Percentiles rank a stretch among this genome's conserved stretches.
phyloP scores from a whole-genome alignment of 2,113 vertebrate genomes.

The Cyphomyrus plagiostoma region DNA sequence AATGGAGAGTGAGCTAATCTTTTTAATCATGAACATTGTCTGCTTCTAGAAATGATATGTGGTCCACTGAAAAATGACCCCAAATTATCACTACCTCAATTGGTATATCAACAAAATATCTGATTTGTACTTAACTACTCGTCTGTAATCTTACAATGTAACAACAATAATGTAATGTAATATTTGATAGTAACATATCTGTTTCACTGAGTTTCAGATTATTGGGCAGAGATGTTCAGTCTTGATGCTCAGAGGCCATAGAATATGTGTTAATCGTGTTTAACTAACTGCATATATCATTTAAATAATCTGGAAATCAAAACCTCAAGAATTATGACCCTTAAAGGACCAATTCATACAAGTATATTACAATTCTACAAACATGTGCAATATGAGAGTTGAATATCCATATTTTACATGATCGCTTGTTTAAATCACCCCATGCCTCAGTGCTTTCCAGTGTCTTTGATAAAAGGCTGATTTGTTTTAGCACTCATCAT shows the following conservation, averaged over 20 bases:
- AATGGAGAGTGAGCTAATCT: slow-evolving; percentile 74
- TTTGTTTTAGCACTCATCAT: not conserved
- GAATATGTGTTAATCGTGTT: not conserved
- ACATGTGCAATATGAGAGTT: not conserved
- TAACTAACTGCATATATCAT: not conserved
- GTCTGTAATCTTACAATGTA: not conserved
- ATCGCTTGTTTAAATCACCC: not conserved
- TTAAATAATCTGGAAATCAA: not conserved
- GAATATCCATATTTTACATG: not conserved
- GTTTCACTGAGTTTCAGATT: not conserved
- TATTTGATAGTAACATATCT: not conserved
- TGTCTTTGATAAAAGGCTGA: not conserved
- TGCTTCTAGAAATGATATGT: not conserved
- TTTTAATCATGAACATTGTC: not conserved
- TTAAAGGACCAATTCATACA: not conserved
- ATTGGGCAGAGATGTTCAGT: not conserved
- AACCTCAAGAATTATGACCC: not conserved
- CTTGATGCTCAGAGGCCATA: not conserved
- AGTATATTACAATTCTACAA: not conserved
- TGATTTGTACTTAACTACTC: not conserved
- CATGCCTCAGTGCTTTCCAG: not conserved
- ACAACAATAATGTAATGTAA: not conserved
- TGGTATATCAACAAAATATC: not conserved
- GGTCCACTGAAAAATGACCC: not conserved
- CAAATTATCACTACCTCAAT: not conserved